phyloP scores from a whole-genome alignment of 2,888 invertebrate species.

The Tenthredo notha region DNA sequence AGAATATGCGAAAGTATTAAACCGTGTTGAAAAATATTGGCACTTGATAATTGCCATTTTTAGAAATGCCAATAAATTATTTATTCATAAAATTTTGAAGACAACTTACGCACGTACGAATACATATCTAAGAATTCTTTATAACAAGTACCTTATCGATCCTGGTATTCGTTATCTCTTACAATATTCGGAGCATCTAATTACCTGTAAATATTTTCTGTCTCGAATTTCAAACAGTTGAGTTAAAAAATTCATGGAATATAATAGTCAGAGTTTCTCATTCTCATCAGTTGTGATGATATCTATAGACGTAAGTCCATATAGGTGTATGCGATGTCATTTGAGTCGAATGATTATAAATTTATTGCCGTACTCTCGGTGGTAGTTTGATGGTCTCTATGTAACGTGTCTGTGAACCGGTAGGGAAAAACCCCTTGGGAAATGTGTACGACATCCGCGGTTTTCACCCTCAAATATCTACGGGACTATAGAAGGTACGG shows the following conservation, averaged over 20 bases:
- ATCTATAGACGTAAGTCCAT: too few relatives aligned
- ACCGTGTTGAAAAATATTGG: neutral
- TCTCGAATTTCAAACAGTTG: neutral
- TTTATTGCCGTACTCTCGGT: constrained; percentile 20
- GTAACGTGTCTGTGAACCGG: neutral
- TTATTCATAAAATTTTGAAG: neutral
- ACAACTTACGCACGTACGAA: neutral
- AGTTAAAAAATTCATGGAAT: neutral
- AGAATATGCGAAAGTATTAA: neutral
- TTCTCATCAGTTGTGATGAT: too few relatives aligned
- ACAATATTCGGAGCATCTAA: neutral
- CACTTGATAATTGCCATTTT: neutral
- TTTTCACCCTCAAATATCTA: neutral
- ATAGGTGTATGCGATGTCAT: neutral
- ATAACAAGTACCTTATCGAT: neutral
- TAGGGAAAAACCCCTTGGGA: neutral
- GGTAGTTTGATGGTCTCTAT: neutral
- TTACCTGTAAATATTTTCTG: neutral
- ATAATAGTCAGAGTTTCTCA: neutral
- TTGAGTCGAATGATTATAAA: constrained; percentile 39
- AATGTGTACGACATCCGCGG: neutral
- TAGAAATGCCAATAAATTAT: neutral
- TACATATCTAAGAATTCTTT: neutral
- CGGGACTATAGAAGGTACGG: too few relatives aligned
- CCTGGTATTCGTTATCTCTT: neutral